Conservation (phyloP, 2,113 vertebrate species). For the Theristicus caerulescens region DNA sequence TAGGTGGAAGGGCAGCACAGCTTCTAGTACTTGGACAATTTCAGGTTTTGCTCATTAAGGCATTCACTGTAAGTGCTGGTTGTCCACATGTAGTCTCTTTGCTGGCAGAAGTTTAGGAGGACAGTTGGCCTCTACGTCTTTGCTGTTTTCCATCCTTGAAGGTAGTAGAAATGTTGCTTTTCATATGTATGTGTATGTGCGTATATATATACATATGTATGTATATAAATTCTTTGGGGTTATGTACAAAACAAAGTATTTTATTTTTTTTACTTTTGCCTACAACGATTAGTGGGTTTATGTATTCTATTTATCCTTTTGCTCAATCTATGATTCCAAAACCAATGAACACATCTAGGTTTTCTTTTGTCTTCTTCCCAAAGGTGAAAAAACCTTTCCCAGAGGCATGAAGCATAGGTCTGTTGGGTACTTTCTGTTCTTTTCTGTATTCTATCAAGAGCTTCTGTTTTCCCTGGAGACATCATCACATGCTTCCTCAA, state of each 20-base stretch:
- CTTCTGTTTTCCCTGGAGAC: background rate
- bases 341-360: background rate
- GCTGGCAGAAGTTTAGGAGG: background rate
- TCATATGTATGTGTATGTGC: background rate
- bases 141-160: background rate
- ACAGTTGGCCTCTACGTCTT: background rate
- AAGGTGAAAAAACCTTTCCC: background rate
- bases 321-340: background rate
- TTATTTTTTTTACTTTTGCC: background rate
- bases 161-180: background rate
- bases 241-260: background rate
- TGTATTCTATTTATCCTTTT: background rate
- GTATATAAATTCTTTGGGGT: background rate
- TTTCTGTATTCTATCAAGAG: background rate
- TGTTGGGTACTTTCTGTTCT: background rate
- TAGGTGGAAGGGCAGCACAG: background rate
- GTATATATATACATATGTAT: rapidly evolving
- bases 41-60: background rate
- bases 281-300: background rate
- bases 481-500: background rate
- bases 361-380: background rate
- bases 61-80: background rate
- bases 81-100: rapidly evolving
- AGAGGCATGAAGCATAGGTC: background rate
- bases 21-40: background rate